phyloP scores from a whole-genome alignment of 2,113 vertebrate species.

The Pelecanoides urinatrix region DNA sequence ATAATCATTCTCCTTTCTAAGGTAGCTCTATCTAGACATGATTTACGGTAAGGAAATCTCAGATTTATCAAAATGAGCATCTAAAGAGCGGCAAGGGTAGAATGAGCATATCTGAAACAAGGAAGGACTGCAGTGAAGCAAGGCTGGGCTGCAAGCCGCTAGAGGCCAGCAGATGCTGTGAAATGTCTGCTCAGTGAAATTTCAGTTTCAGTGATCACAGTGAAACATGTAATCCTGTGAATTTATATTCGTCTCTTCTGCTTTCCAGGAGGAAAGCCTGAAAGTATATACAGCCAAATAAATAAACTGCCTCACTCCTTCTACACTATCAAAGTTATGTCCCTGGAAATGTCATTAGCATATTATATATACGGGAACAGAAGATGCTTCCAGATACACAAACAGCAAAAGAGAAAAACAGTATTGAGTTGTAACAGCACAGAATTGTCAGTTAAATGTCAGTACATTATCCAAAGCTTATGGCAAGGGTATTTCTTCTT shows the following conservation, averaged over 20 bases:
- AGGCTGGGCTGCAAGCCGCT: neutral
- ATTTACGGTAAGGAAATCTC: neutral
- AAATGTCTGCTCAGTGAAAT: neutral
- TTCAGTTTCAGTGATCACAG: neutral
- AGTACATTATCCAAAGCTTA: neutral
- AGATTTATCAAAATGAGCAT: neutral
- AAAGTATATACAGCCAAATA: neutral
- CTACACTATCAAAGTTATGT: neutral
- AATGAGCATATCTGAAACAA: neutral
- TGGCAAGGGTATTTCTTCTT: neutral
- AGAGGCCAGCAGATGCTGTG: conserved; percentile 53
- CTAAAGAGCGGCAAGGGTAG: neutral
- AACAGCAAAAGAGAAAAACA: neutral
- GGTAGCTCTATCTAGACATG: neutral
- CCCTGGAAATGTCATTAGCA: neutral
- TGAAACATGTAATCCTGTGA: neutral
- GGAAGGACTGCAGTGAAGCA: neutral
- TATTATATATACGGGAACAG: neutral
- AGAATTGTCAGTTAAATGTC: neutral
- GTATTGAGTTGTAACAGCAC: neutral
- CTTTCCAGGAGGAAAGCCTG: neutral
- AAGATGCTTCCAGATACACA: neutral
- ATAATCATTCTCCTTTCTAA: neutral
- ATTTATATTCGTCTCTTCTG: neutral
- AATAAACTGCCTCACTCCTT: neutral